These are phyloP conservation scores for Gouania willdenowi DNA, from an alignment of 2,797 vertebrate species.

Conservation along the genomic window DNA sequence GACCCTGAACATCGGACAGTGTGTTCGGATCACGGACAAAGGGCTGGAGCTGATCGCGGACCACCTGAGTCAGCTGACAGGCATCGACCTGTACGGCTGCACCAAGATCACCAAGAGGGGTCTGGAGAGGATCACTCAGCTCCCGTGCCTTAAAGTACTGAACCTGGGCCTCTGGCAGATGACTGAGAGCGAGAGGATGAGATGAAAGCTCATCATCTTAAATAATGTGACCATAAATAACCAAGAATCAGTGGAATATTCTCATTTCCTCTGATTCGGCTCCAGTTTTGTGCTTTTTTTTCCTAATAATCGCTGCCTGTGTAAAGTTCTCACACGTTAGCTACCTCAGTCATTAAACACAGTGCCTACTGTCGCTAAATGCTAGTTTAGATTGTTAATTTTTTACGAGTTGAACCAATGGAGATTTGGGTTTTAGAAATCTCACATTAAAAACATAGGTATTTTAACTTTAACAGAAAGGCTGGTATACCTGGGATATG, in stretches of 20 bases:
- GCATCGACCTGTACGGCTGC: conserved; percentile 95
- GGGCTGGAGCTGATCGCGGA: conserved; percentile 96
- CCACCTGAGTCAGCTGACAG: conserved; percentile 93
- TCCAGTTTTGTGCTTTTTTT: conserved; percentile 18
- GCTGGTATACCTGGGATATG: conserved; percentile 57
- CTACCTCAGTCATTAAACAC: conserved; percentile 69
- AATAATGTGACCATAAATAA: conserved; percentile 43
- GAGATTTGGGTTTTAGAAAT: conserved; percentile 39
- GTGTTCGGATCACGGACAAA: conserved; percentile 96
- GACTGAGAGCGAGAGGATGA: conserved; percentile 95
- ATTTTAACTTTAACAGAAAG: conserved; percentile 58
- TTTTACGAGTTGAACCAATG: conserved; percentile 55
- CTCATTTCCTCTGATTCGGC: conserved; percentile 9
- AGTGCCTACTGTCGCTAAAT: conserved; percentile 65
- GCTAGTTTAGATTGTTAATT: conserved; percentile 55
- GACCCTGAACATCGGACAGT: conserved; percentile 97
- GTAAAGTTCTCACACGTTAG: conserved; percentile 57
- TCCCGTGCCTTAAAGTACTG: conserved; percentile 99
- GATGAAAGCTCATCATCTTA: conserved; percentile 73
- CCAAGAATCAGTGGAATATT: conserved; percentile 54
- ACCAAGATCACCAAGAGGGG: conserved; percentile 97
- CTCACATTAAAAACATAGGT: conserved; percentile 35
- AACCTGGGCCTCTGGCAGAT: conserved; percentile 99
- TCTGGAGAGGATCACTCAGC: conserved; percentile 96
- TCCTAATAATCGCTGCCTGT: conserved; percentile 47